phyloP scores from a whole-genome alignment of 2,797 vertebrate species.

The Phylloscopus collybita region DNA sequence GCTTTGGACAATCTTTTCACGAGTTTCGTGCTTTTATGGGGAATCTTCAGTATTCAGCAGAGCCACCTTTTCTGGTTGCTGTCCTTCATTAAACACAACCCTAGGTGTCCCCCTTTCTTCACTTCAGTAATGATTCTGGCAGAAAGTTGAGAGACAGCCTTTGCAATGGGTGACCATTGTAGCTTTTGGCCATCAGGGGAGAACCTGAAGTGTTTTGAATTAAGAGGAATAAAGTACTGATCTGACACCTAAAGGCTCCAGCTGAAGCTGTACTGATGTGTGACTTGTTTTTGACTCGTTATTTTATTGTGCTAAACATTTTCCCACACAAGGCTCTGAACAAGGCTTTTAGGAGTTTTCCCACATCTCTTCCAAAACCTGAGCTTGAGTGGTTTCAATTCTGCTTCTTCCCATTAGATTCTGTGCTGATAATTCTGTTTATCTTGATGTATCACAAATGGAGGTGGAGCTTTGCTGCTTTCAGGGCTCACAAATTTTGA shows the following conservation, averaged over 20 bases:
- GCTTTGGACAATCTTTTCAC: background rate
- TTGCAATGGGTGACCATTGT: background rate
- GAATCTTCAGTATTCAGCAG: background rate
- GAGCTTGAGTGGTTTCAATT: background rate
- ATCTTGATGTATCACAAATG: background rate
- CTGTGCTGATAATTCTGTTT: background rate
- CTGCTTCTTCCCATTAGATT: background rate
- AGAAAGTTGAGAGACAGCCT: background rate
- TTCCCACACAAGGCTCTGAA: background rate
- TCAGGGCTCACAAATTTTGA: background rate
- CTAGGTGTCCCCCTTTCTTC: slow-evolving; percentile 59
- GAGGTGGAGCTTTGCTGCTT: background rate
- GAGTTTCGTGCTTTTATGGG: background rate
- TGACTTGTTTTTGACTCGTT: background rate
- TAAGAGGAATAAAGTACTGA: background rate
- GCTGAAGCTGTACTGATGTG: background rate
- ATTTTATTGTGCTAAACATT: background rate
- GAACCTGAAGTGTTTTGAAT: background rate
- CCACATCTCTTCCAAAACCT: background rate
- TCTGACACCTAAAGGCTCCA: background rate
- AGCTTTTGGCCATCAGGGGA: background rate
- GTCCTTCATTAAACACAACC: slow-evolving; percentile 42
- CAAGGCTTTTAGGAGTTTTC: background rate
- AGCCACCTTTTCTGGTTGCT: background rate
- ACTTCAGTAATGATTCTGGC: slow-evolving; percentile 4